Evolutionary conservation across 2,888 invertebrate species (phyloP).

Genomic region (Artemia sinica): DNA sequence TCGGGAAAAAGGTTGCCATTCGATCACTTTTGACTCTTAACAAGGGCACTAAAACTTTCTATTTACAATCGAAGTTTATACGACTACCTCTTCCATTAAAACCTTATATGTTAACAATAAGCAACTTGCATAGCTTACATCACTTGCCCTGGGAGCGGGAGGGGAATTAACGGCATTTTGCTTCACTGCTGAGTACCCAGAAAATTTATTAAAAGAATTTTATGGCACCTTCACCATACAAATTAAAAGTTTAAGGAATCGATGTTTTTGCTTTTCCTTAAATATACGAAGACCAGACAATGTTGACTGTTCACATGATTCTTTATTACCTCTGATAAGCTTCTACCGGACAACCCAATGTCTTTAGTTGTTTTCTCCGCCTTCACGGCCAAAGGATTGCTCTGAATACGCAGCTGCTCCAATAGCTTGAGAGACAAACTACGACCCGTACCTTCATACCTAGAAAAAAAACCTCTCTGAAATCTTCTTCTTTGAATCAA

Average conservation of each 20-base stretch:
- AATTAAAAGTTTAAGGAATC: no score
- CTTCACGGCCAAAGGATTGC: slow-evolving; percentile 38
- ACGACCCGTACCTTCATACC: slow-evolving; percentile 91
- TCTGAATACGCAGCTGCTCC: slow-evolving; percentile 57
- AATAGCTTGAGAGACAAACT: slow-evolving; percentile 86
- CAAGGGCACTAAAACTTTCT: no score
- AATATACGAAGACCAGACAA: no score
- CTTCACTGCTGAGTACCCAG: not conserved
- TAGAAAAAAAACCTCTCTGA: slow-evolving; percentile 26
- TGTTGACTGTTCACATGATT: slow-evolving; percentile 25
- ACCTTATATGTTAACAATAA: no score
- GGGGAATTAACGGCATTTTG: not conserved
- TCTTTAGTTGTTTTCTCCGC: slow-evolving; percentile 27
- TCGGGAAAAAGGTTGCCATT: no score
- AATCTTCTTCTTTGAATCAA: no score
- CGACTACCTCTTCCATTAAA: no score
- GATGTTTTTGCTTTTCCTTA: no score
- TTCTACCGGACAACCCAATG: slow-evolving; percentile 26
- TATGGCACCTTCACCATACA: not conserved
- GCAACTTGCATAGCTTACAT: no score
- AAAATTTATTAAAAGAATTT: not conserved
- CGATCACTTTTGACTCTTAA: no score
- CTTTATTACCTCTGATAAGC: slow-evolving; percentile 29
- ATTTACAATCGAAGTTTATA: no score
- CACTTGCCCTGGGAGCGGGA: no score